Evolutionary conservation across 2,797 vertebrate species (phyloP).

Genomic region (Myotis vivesi): DNA sequence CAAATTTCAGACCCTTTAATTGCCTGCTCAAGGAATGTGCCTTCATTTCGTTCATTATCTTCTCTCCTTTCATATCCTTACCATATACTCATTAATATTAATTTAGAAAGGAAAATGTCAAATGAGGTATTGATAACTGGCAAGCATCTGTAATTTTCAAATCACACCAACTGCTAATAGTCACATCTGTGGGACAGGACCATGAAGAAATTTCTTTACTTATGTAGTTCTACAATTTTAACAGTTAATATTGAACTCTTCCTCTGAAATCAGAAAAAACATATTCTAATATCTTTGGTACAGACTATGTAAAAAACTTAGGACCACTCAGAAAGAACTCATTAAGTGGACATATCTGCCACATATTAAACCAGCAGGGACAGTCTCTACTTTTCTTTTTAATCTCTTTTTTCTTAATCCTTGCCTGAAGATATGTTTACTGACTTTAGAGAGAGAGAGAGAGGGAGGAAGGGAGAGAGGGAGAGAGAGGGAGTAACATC

Average conservation of each 20-base stretch:
- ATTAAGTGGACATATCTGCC: neutral
- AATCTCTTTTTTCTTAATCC: neutral
- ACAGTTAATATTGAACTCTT: neutral
- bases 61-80: neutral
- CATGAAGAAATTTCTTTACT: neutral
- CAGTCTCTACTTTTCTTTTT: neutral
- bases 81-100: neutral
- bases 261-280: constrained; percentile 26
- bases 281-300: neutral
- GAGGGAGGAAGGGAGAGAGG: too few species aligned
- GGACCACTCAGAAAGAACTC: neutral
- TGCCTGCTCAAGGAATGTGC: neutral
- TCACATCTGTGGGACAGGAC: neutral
- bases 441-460: neutral
- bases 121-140: neutral
- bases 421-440: neutral
- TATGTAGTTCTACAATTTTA: neutral
- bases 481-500: neutral
- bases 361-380: neutral
- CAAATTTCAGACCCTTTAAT: neutral
- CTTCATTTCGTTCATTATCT: neutral
- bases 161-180: neutral
- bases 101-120: neutral
- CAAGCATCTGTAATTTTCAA: neutral
- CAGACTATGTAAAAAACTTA: neutral